phyloP scores from a whole-genome alignment of 1,140 invertebrate genomes.

The Pollicipes pollicipes region DNA sequence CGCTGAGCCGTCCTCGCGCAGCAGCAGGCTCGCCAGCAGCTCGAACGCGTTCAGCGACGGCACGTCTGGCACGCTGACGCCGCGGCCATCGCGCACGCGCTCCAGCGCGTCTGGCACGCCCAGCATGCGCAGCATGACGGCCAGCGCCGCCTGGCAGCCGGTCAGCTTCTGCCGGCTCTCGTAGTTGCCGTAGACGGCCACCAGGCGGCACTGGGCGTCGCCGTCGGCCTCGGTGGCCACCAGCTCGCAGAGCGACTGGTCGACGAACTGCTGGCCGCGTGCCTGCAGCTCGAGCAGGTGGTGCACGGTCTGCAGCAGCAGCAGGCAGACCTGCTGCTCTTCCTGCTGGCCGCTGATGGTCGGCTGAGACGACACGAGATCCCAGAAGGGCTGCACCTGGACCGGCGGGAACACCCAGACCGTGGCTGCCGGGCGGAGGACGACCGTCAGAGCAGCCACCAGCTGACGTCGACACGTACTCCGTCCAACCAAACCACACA shows the following conservation, averaged over 20 bases:
- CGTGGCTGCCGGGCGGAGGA: neutral
- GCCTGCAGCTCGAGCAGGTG: neutral
- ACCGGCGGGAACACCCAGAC: slow-evolving; percentile 1
- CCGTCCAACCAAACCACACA: no score
- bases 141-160: neutral
- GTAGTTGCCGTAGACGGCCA: neutral
- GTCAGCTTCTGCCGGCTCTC: neutral
- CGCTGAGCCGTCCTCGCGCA: neutral
- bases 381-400: neutral
- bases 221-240: neutral
- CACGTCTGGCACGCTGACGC: neutral
- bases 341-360: neutral
- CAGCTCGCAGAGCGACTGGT: neutral
- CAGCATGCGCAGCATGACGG: neutral
- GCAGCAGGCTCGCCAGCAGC: neutral
- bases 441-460: neutral
- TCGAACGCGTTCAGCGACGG: slow-evolving; percentile 1
- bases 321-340: neutral
- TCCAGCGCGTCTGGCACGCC: neutral
- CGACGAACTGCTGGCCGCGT: neutral
- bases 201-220: neutral
- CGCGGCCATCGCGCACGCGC: neutral
- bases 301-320: neutral
- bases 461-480: no score
- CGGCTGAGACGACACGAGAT: neutral